phyloP scores from a whole-genome alignment of 1,140 invertebrate genomes.

The Drosophila baimaii region DNA sequence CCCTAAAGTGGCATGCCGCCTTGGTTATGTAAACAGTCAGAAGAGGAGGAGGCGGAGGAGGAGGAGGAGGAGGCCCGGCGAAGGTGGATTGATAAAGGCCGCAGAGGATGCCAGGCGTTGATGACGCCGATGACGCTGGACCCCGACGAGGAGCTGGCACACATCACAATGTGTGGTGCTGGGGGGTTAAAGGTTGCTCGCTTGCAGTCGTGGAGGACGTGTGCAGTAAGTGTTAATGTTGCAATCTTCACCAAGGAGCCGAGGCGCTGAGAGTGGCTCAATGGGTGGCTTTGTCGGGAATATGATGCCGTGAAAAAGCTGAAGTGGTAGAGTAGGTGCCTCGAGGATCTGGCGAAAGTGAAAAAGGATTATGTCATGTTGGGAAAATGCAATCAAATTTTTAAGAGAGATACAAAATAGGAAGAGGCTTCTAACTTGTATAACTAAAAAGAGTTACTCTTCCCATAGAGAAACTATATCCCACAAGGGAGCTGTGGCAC shows the following conservation, averaged over 20 bases:
- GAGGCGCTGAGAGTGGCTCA: constrained; percentile 20
- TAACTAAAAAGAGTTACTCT: no score
- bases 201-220: constrained; percentile 26
- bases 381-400: not conserved
- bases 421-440: no score
- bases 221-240: constrained; percentile 55
- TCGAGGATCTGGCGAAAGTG: constrained; percentile 26
- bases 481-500: not conserved
- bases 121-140: constrained; percentile 53
- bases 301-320: constrained; percentile 1
- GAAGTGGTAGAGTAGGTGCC: not conserved
- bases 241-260: constrained; percentile 41
- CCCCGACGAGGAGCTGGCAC: constrained; percentile 25
- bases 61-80: constrained; percentile 15
- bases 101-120: constrained; percentile 65
- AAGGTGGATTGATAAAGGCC: constrained; percentile 71
- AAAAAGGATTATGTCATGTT: constrained; percentile 18
- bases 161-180: constrained; percentile 50
- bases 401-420: no score
- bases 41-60: constrained; percentile 32
- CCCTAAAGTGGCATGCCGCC: constrained; percentile 58
- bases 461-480: no score
- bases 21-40: constrained; percentile 74
- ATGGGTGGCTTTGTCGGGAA: constrained; percentile 33
- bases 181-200: constrained; percentile 39